phyloP scores from a whole-genome alignment of 35 echinoderm and acorn worm species.

The Ophioderma brevispina region DNA sequence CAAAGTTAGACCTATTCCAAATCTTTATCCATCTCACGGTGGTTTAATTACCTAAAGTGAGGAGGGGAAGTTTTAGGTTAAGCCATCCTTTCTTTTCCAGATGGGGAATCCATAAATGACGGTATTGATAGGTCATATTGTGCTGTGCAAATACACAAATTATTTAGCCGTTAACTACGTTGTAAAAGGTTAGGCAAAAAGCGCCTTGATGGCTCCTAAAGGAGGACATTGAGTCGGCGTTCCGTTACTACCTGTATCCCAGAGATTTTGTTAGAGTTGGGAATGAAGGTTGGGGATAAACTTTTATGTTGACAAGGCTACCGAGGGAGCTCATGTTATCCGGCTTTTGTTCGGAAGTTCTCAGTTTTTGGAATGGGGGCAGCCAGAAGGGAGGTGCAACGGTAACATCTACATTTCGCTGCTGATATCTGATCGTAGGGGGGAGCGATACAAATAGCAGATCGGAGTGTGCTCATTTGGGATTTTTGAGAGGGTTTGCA shows the following conservation, averaged over 20 bases:
- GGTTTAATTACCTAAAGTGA: constrained; percentile 18
- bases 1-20: background rate
- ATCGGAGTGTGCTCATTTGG: background rate
- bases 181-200: background rate
- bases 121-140: background rate
- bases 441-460: background rate
- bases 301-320: constrained; percentile 16
- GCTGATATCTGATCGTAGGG: constrained; percentile 20
- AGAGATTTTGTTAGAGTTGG: constrained; percentile 9
- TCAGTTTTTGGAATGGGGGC: constrained; percentile 1
- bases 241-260: constrained; percentile 17
- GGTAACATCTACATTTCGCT: constrained; percentile 1
- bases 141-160: background rate
- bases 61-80: constrained; percentile 15
- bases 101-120: constrained; percentile 25
- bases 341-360: background rate
- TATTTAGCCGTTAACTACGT: background rate
- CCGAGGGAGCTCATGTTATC: constrained; percentile 16
- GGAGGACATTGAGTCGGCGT: constrained; percentile 36
- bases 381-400: background rate
- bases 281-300: constrained; percentile 1
- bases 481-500: background rate
- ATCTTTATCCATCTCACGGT: constrained; percentile 19
- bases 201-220: too few species aligned
- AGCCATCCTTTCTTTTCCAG: constrained; percentile 37